Base-by-base conservation (phyloP, 2,113 vertebrate genomes). In the Rattus rattus region DNA sequence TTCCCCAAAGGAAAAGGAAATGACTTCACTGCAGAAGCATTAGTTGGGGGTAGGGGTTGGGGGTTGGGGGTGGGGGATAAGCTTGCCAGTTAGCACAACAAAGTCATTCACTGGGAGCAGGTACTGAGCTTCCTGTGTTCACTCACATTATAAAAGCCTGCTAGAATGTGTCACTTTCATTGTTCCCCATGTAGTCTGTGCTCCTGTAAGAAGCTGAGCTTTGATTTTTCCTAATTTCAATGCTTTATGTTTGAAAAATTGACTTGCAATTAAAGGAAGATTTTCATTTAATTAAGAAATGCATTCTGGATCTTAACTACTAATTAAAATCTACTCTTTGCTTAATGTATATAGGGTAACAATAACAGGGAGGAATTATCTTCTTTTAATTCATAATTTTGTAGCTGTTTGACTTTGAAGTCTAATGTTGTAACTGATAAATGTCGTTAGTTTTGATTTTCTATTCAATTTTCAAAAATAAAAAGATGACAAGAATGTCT, bases 261-360 rank as follows among this genome's bases (percentile, higher is more conserved):
- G 91, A 95, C 76, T 96, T 94, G 95, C 76, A 52, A 79, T 94
- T 88, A 96, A 80, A 93, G 33, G 61, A 94, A 72, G 24, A 36
- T 95, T 96, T 91, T 84, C 20, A 83, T 88, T 95, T 94, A 97
- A 97, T 95, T 97, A 95, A 97, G 94, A 36, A 97, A 96, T 94
- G 56, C 16, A 88, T 96, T 95, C 67, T 84, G 36, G 22, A 93
- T 77, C 20, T 89, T 96, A 94, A 92, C 73, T 93, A 76, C 81
- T 94, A 96, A 98, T 97, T 95, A 97, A 95, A 97, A 97, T 26
- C 76, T 73, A 91, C 70, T n/a, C 95, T 95, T 97, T 98, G 86
- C 30, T 97, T 92, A 95, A 90, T 11, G 5, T 94, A 81, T 79
- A 73, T 95, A 70, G 77, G 72, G 88, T 95, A 92, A 91, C 77